These are phyloP conservation scores for Cercocebus atys DNA, from an alignment of 2,113 vertebrate species.

Conservation along the genomic window DNA sequence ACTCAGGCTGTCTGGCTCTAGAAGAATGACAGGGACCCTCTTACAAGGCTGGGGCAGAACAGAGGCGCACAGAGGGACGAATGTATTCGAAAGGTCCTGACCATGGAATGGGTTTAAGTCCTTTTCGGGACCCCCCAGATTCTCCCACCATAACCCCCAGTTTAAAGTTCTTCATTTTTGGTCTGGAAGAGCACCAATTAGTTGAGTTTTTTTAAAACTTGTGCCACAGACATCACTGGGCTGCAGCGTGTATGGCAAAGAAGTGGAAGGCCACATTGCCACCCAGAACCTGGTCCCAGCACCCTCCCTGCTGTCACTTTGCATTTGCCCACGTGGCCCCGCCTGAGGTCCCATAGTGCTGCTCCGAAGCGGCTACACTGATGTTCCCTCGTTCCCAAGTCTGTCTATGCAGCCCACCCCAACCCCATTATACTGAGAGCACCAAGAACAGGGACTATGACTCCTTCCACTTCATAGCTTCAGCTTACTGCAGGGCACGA, in stretches of 20 bases:
- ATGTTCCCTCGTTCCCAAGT: not conserved
- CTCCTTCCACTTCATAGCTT: no score
- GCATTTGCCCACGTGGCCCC: not conserved
- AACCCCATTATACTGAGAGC: not conserved
- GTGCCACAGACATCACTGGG: not conserved
- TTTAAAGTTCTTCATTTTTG: not conserved
- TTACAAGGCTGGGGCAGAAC: rapidly evolving
- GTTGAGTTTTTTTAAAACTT: not conserved
- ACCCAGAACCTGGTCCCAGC: not conserved
- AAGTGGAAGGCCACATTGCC: rapidly evolving
- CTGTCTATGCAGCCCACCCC: not conserved
- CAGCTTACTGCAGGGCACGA: rapidly evolving
- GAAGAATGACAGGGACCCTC: not conserved
- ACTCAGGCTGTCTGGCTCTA: not conserved
- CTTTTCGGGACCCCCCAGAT: not conserved
- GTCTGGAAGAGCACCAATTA: not conserved
- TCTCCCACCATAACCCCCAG: not conserved
- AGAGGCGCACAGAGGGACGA: not conserved
- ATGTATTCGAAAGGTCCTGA: not conserved
- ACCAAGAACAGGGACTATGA: not conserved
- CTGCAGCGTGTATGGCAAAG: rapidly evolving
- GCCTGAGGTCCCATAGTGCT: not conserved
- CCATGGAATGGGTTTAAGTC: not conserved
- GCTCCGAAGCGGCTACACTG: not conserved
- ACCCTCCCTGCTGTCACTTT: not conserved